Percentiles rank a stretch among this genome's conserved stretches.
Evolutionary conservation across 2,113 vertebrate genomes (phyloP).

Genomic region (Gila orcuttii): DNA sequence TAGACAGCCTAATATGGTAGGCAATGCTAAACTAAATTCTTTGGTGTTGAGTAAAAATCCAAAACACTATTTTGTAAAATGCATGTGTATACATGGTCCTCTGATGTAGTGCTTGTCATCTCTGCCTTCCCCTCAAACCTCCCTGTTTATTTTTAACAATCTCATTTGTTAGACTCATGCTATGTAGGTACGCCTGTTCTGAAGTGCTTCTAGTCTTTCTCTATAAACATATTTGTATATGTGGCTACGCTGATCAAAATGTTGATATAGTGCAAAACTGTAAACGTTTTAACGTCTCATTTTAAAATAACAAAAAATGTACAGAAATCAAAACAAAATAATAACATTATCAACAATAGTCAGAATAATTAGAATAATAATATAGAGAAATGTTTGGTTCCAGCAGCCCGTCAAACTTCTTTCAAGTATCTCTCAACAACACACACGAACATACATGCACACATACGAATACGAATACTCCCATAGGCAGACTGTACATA

Average conservation of each 20-base stretch:
- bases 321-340: conserved; percentile 63
- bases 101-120: conserved; percentile 45
- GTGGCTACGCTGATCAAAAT: conserved; percentile 88
- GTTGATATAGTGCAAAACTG: conserved; percentile 97
- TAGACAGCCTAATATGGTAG: conserved; percentile 77
- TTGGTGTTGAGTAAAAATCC: conserved; percentile 89
- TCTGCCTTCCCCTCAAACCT: conserved; percentile 32
- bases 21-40: conserved; percentile 85
- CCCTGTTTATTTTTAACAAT: conserved; percentile 28
- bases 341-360: conserved; percentile 63
- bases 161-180: conserved; percentile 52
- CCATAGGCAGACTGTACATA: conserved; percentile 36
- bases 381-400: conserved; percentile 96
- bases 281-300: conserved; percentile 81
- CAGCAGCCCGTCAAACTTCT: conserved; percentile 96
- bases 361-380: conserved; percentile 62
- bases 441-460: conserved; percentile 55
- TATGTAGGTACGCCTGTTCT: conserved; percentile 75
- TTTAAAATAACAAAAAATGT: conserved; percentile 53
- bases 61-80: conserved; percentile 37
- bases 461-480: conserved; percentile 55
- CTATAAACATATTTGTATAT: conserved; percentile 87
- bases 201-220: conserved; percentile 86
- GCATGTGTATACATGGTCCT: conserved; percentile 62
- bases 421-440: conserved; percentile 98